Percentiles rank a stretch among this genome's conserved stretches.
These are phyloP conservation scores for Riparia riparia DNA, from an alignment of 2,113 vertebrate genomes.

Conservation along the genomic window DNA sequence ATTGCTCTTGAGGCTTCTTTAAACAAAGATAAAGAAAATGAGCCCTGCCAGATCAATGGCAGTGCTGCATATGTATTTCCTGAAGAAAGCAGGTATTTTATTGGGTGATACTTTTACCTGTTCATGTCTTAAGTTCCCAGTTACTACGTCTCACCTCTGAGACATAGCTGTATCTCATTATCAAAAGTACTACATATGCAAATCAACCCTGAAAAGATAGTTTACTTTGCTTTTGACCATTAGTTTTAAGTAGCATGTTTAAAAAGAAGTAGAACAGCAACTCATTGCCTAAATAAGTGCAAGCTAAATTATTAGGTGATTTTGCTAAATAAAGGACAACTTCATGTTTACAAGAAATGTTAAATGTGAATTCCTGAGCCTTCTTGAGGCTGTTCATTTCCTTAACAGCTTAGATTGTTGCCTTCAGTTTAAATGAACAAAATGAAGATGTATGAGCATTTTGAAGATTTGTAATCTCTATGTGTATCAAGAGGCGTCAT, in stretches of 20 bases:
- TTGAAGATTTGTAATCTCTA: neutral
- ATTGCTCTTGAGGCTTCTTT: slow-evolving; percentile 66
- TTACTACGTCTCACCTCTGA: neutral
- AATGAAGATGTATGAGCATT: neutral
- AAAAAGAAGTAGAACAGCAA: neutral
- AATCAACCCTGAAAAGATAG: neutral
- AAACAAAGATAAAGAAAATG: slow-evolving; percentile 82
- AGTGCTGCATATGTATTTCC: slow-evolving; percentile 80
- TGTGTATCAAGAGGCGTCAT: neutral
- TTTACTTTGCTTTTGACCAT: neutral
- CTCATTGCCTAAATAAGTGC: neutral
- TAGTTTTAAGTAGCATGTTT: neutral
- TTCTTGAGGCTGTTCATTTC: neutral
- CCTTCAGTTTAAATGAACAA: neutral
- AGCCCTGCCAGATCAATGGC: slow-evolving; percentile 82
- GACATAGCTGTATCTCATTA: neutral
- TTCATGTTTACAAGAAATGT: neutral
- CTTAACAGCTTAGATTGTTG: neutral
- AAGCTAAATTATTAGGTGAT: neutral
- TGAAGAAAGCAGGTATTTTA: slow-evolving; percentile 87
- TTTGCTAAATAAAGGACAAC: neutral
- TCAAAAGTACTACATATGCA: neutral
- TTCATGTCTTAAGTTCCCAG: neutral
- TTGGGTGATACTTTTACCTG: neutral
- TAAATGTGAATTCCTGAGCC: neutral